A percentile compares a stretch with the other conserved stretches of the same genome.
These are phyloP conservation scores for Orientallactaga bullata DNA, from an alignment of 2,113 vertebrate species.

Conservation along the genomic window DNA sequence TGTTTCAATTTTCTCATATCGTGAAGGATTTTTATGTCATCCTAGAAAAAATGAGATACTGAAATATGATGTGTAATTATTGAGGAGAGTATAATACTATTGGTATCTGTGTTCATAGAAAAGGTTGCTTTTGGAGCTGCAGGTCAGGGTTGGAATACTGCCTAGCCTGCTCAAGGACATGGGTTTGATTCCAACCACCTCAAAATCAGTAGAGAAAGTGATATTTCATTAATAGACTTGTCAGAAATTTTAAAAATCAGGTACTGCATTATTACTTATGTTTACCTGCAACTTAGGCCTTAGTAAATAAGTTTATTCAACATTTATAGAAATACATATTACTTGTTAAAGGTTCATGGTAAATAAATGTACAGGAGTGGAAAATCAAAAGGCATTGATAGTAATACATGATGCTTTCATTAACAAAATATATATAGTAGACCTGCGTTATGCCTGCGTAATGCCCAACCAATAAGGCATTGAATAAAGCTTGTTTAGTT, in stretches of 20 bases:
- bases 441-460: neutral
- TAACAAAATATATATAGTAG: neutral
- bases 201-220: neutral
- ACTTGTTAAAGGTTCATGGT: neutral
- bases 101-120: neutral
- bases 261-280: neutral
- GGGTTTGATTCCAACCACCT: neutral
- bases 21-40: neutral
- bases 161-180: neutral
- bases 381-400: neutral
- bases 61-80: neutral
- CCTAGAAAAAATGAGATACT: neutral
- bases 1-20: neutral
- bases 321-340: neutral
- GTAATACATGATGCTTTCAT: neutral
- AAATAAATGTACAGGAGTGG: accelerated
- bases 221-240: neutral
- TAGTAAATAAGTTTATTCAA: neutral
- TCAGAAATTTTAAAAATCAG: neutral
- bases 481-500: neutral
- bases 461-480: neutral
- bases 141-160: neutral
- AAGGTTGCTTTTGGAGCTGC: too few relatives aligned
- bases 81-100: neutral
- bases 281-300: neutral